Conservation (phyloP, 1,140 invertebrate genomes). For the Episyrphus balteatus region DNA sequence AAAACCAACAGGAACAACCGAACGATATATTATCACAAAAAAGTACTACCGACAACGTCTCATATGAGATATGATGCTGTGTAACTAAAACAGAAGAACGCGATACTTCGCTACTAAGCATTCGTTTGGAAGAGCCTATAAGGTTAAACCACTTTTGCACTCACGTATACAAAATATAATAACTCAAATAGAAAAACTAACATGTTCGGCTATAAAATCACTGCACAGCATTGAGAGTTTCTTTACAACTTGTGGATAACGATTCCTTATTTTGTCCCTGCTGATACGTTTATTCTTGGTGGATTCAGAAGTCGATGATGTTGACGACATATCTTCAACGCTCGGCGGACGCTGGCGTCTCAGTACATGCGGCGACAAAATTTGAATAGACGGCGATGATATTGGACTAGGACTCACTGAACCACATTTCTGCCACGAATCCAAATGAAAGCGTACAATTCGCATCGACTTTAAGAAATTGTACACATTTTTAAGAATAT, state of each 20-base stretch:
- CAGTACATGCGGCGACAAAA: constrained; percentile 29
- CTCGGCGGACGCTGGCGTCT: constrained; percentile 30
- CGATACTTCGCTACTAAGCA: too few species aligned
- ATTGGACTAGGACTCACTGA: constrained; percentile 29
- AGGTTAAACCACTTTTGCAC: too few species aligned
- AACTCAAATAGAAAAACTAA: constrained; percentile 12
- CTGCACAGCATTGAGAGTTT: constrained; percentile 32
- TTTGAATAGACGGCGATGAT: constrained; percentile 26
- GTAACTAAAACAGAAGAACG: too few species aligned
- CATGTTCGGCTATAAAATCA: constrained; percentile 31
- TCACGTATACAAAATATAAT: too few species aligned
- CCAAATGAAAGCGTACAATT: constrained; percentile 35
- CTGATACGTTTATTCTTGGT: constrained; percentile 2
- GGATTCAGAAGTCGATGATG: not conserved
- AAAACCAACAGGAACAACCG: too few species aligned
- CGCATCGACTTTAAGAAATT: constrained; percentile 16
- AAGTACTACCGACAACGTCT: too few species aligned
- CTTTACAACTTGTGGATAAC: constrained; percentile 34
- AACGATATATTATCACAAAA: too few species aligned
- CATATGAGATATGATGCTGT: too few species aligned
- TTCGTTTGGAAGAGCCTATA: too few species aligned
- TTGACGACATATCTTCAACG: constrained; percentile 20
- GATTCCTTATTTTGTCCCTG: constrained; percentile 18
- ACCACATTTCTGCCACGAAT: constrained; percentile 33
- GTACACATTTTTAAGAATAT: too few species aligned